Evolutionary conservation across 1,140 invertebrate genomes (phyloP).

Genomic region (Caenorhabditis remanei): DNA sequence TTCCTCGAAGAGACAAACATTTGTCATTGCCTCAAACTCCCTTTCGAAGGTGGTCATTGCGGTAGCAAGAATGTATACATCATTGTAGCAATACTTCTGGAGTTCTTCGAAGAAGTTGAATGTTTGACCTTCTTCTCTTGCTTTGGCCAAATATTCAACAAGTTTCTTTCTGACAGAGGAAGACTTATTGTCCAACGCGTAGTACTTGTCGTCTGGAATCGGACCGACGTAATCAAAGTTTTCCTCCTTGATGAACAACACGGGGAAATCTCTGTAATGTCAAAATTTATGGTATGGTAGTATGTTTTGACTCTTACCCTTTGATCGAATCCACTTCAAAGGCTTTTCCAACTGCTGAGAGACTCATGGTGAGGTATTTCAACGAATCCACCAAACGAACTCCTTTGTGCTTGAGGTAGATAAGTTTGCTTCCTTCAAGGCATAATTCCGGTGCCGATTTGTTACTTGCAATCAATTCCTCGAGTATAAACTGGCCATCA

Average conservation of each 20-base stretch:
- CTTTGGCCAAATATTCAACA: no score
- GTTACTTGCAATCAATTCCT: no score
- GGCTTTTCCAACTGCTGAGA: not conserved
- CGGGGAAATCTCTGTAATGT: not conserved
- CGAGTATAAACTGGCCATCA: no score
- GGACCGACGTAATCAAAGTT: not conserved
- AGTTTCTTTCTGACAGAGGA: not conserved
- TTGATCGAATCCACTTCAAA: conserved; percentile 1
- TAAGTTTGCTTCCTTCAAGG: no score
- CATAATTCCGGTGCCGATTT: no score
- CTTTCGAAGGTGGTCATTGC: not conserved
- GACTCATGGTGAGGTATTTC: no score
- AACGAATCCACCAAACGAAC: no score
- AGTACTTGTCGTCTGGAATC: not conserved
- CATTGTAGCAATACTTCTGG: not conserved
- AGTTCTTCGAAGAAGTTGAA: not conserved
- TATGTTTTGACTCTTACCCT: no score
- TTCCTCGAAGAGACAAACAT: no score
- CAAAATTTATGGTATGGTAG: no score
- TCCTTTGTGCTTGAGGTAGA: no score
- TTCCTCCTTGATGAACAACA: not conserved
- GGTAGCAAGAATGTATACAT: not conserved
- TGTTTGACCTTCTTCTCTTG: not conserved
- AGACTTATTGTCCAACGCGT: not conserved
- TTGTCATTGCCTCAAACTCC: not conserved